Conservation (phyloP, 2,888 invertebrate species). For the Parthenolecanium corni region DNA sequence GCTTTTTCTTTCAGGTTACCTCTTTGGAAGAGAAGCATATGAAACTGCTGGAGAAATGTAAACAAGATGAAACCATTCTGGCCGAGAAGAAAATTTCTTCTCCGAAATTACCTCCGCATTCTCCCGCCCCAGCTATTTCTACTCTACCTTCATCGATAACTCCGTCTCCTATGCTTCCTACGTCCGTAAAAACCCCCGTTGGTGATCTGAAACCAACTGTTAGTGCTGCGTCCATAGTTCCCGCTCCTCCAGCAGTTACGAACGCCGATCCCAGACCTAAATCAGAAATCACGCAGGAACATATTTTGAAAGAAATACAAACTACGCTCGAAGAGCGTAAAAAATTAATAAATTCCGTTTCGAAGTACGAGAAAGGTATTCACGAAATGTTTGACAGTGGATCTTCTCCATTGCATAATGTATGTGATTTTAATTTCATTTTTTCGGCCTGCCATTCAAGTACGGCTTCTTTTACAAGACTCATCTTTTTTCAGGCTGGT, state of each 20-base stretch:
- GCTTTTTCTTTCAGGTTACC: constrained; percentile 42
- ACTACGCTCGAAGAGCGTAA: constrained; percentile 72
- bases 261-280: not conserved
- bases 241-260: constrained; percentile 3
- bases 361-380: constrained; percentile 29
- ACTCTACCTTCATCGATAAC: not conserved
- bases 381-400: constrained; percentile 27
- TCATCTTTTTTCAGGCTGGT: constrained; percentile 1
- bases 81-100: constrained; percentile 12
- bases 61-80: constrained; percentile 21
- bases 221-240: not conserved
- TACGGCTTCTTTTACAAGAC: too few relatives aligned
- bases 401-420: constrained; percentile 23
- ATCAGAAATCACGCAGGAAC: constrained; percentile 53
- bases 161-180: not conserved
- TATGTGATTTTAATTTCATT: constrained; percentile 11
- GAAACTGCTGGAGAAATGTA: constrained; percentile 42
- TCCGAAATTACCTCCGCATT: not conserved
- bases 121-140: not conserved
- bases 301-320: constrained; percentile 74
- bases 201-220: not conserved
- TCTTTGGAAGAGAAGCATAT: constrained; percentile 66
- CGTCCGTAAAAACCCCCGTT: not conserved
- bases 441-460: too few relatives aligned
- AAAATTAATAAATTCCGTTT: constrained; percentile 55